Evolutionary conservation across 1,140 invertebrate genomes (phyloP), one percentile per base, ranked within the genome.

Genomic region (Pantala flavescens): DNA sequence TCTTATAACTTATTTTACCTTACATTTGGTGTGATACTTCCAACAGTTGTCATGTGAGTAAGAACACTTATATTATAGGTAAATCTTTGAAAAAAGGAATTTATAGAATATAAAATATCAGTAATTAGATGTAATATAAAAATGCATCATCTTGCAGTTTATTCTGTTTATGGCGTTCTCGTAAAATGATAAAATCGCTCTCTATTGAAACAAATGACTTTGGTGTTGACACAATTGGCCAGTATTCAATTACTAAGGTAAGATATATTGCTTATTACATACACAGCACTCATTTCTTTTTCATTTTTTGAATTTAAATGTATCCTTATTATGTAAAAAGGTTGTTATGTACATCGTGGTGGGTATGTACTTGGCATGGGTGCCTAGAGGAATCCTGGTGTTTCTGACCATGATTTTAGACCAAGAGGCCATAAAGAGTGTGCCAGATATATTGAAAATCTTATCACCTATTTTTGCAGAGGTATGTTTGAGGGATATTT

Each of bases 321-420:
- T 63, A 63, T 19, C 12, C 5, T 63, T 63, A 19, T 63, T 16
- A 7, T 28, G 23, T 7, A 36, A 2, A 5, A 23, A 74, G 74
- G 63, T 21, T 0, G 70, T 71, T 5, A 49, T 3, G 1, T 43
- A 24, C 24, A 24, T 70, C 1, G 74, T 71, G 23, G 9, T 36
- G 11, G 74, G 74, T 23, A 43, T 74, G 74, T 74, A 19, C 28
- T 21, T 74, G 14, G 24, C 19, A 16, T 74, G 74, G 74, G 23
- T 74, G 7, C 74, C 74, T 19, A 49, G 63, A 14, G n/a, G 42
- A 24, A 0, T 74, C 10, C 21, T 74, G 14, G 63, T 71, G 9
- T 21, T 71, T 5, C 70, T 42, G 74, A n/a, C 36, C 11, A 21
- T 74, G 24, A 5, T 63, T 63, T 21, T 63, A 5, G n/a, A 21